Percentiles rank a stretch among this genome's conserved stretches.
Conservation (phyloP, 2,797 vertebrate species). For the Eulemur coronatus region DNA sequence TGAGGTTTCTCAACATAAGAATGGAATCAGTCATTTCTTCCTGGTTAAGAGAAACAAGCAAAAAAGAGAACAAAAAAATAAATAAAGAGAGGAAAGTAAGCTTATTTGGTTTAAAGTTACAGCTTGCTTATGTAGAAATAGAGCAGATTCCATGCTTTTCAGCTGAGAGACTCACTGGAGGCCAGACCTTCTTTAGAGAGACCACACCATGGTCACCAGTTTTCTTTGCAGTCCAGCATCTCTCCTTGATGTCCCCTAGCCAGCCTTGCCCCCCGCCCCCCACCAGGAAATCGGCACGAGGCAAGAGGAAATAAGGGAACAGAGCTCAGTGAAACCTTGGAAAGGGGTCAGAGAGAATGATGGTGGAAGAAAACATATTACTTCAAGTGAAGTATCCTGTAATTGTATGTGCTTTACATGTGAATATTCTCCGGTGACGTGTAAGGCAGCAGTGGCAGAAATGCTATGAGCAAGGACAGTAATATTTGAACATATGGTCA, state of each 20-base stretch:
- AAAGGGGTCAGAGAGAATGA: neutral
- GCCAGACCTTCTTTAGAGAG: neutral
- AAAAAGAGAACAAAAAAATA: neutral
- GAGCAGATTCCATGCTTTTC: neutral
- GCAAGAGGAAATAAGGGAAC: neutral
- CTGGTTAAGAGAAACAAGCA: slow-evolving; percentile 70
- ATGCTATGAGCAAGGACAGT: neutral
- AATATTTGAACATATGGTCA: too few species aligned
- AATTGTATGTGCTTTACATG: too few species aligned
- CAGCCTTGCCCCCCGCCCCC: too few species aligned
- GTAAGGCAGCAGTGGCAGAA: neutral
- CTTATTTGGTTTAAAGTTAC: neutral
- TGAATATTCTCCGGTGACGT: neutral
- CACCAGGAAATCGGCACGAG: fast-evolving
- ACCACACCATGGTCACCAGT: neutral
- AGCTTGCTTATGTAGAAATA: neutral
- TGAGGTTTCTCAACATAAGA: slow-evolving; percentile 82
- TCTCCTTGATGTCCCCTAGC: neutral
- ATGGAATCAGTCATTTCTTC: slow-evolving; percentile 80
- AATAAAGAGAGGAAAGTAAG: neutral
- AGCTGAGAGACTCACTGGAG: neutral
- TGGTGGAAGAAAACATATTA: too few species aligned
- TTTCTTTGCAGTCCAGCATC: neutral
- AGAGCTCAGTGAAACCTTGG: neutral
- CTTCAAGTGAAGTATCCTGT: neutral